These are phyloP conservation scores for Phymastichus coffea DNA, from an alignment of 1,140 invertebrate genomes.

Conservation along the genomic window DNA sequence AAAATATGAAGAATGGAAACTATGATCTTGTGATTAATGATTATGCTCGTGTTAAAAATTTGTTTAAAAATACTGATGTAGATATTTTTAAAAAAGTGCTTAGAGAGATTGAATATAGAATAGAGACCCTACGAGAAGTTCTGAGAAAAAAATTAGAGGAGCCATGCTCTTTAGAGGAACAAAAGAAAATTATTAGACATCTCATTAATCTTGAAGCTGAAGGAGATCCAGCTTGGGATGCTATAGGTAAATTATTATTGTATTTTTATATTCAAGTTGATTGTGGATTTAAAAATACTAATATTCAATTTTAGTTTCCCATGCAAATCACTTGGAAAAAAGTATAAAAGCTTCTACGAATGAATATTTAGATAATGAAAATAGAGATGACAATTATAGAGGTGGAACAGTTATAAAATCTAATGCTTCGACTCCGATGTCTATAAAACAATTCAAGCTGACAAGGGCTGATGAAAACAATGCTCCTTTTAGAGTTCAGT, in stretches of 20 bases:
- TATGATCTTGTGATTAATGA: slow-evolving; percentile 98
- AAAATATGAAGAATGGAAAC: slow-evolving; percentile 90
- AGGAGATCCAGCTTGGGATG: slow-evolving; percentile 92
- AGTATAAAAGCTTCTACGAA: slow-evolving; percentile 43
- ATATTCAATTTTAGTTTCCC: slow-evolving; percentile 43
- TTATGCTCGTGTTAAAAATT: slow-evolving; percentile 91
- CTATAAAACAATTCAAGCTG: slow-evolving; percentile 37
- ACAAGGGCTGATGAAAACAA: slow-evolving; percentile 45
- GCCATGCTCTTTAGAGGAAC: slow-evolving; percentile 87
- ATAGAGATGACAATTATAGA: slow-evolving; percentile 38
- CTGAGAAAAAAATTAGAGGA: slow-evolving; percentile 82
- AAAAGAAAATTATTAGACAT: slow-evolving; percentile 87
- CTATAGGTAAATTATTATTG: slow-evolving; percentile 61
- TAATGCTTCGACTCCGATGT: slow-evolving; percentile 31
- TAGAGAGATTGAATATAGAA: slow-evolving; percentile 86
- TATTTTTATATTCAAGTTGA: not conserved
- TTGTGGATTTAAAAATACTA: not conserved
- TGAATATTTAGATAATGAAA: slow-evolving; percentile 42
- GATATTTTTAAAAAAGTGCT: slow-evolving; percentile 84
- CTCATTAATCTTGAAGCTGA: slow-evolving; percentile 69
- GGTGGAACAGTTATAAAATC: slow-evolving; percentile 33
- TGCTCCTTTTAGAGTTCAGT: slow-evolving; percentile 63
- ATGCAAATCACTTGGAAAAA: slow-evolving; percentile 50
- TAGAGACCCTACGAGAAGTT: slow-evolving; percentile 77
- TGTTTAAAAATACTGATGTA: slow-evolving; percentile 94